These are phyloP conservation scores for Macropodus opercularis DNA, from an alignment of 2,797 vertebrate species.

Conservation along the genomic window DNA sequence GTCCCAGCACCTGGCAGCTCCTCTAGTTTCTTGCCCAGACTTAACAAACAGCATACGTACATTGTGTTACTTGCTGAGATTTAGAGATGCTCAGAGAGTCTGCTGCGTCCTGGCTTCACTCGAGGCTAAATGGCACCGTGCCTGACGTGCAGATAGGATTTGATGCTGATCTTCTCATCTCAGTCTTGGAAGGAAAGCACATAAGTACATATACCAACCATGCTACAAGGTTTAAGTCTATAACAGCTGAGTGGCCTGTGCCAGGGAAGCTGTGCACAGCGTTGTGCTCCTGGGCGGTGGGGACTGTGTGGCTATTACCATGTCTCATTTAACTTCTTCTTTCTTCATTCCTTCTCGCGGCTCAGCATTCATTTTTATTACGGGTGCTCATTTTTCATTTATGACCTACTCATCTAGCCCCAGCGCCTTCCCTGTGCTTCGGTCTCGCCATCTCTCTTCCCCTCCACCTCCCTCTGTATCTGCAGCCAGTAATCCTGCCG, in stretches of 20 bases:
- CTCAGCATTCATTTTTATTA: conserved; percentile 24
- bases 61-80: neutral
- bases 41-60: neutral
- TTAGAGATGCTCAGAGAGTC: neutral
- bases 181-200: neutral
- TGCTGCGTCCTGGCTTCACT: neutral
- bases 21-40: neutral
- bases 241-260: no score
- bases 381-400: conserved; percentile 34
- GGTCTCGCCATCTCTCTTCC: conserved; percentile 25
- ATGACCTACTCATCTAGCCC: neutral
- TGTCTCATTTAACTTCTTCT: neutral
- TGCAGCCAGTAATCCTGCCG: conserved; percentile 42
- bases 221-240: no score
- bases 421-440: conserved; percentile 9
- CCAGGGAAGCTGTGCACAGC: no score
- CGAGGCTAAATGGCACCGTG: neutral
- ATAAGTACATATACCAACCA: neutral
- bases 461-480: conserved; percentile 33
- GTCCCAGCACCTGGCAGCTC: neutral
- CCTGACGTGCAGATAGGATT: neutral
- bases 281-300: no score
- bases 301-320: conserved; percentile 11
- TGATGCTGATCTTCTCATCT: neutral
- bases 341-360: conserved; percentile 8